These are phyloP conservation scores for Trinorchestia longiramus DNA, from an alignment of 1,140 invertebrate genomes.

Conservation along the genomic window DNA sequence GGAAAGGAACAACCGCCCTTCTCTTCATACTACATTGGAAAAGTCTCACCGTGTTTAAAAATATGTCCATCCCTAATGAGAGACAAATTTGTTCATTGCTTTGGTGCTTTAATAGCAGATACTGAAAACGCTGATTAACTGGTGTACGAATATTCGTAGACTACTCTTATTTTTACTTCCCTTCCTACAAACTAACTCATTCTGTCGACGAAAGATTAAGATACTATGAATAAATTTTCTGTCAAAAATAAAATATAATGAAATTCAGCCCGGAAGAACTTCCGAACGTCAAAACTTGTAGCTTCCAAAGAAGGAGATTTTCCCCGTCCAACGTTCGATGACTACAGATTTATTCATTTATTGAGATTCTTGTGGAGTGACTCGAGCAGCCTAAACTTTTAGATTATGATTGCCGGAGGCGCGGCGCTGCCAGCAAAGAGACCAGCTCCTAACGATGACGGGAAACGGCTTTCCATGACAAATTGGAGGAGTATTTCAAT, in stretches of 20 bases:
- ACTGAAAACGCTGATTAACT: neutral
- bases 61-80: neutral
- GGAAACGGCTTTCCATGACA: conserved; percentile 34
- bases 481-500: conserved; percentile 11
- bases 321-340: neutral
- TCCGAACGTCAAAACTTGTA: neutral
- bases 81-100: neutral
- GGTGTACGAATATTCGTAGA: neutral
- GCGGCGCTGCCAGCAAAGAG: neutral
- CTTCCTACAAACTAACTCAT: neutral
- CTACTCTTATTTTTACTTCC: neutral
- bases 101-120: neutral
- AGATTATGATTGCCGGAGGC: conserved; percentile 24
- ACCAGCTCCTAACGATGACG: neutral
- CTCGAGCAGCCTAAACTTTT: neutral
- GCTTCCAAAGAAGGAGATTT: neutral
- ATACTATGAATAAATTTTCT: neutral
- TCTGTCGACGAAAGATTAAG: neutral
- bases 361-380: conserved; percentile 1
- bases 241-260: neutral
- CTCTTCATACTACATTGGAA: no score
- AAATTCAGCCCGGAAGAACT: neutral
- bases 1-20: no score
- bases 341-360: neutral
- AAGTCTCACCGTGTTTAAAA: neutral